Evolutionary conservation across 1,140 invertebrate genomes (phyloP), one percentile per base, ranked within the genome.

Genomic region (Platyscapa corneri): DNA sequence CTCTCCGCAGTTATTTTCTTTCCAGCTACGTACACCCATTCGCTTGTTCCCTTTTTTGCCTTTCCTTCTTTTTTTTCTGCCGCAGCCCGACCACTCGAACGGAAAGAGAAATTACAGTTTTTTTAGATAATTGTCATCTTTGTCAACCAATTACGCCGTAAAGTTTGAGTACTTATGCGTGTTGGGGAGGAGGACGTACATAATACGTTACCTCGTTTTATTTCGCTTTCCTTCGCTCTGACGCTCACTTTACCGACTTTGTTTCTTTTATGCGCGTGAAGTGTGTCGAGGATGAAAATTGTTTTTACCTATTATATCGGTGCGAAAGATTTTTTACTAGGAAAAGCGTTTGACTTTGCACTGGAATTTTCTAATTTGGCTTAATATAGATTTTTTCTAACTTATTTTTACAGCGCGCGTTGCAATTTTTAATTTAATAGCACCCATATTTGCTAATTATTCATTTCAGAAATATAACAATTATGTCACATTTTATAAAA

Each of bases 61-160:
- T n/a, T 80, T 30, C 72, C 8, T 72, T 53, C 67, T 23, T 34
- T 20, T 14, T 56, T 65, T 65, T 39, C 10, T 42, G 34, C n/a
- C 12, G 16, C 67, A 39, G 23, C 20, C 20, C 76, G 60, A 12
- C 12, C 64, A 72, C 65, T 80, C 5, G 53, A 81, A 79, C 65
- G 83, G 18, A 80, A 85, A 75, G 53, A 53, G 70, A 85, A 60
- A 85, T 81, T 82, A 86, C 56, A 67, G 79, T 83, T 82, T 77
- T 81, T 82, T 77, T 23, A 27, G 65, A 76, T 86, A 86, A 86
- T 86, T 32, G 74, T 82, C 79, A 74, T 83, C 79, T 83, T 82
- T 86, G 85, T 78, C 85, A 86, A 80, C 79, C 79, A 82, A 86
- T 86, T 86, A 85, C 72, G 72, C 60, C n/a, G 37, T 64, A 81